Evolutionary conservation across 1,140 invertebrate genomes (phyloP), one percentile per base, ranked within the genome.

Genomic region (Oscheius sp.): DNA sequence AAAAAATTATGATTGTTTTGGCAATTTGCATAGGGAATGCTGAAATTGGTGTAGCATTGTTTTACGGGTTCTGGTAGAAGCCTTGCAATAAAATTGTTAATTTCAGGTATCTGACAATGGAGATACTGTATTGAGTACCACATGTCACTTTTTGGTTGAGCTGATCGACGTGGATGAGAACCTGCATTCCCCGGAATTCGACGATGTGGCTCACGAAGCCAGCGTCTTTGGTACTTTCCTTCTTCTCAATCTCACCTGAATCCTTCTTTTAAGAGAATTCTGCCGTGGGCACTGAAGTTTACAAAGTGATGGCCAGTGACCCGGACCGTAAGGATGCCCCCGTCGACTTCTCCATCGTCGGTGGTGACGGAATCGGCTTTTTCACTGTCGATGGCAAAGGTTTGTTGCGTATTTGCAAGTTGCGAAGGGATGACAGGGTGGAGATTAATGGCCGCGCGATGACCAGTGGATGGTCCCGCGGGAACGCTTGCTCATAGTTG

Each of bases 161-260:
- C 89, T 97, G 28, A 89, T 92, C 49, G 93, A 97, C 86, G 93
- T 97, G 13, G 93, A 96, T 83, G 93, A 96, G 85, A 95, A 95
- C 85, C 85, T 90, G 2, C 89, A 91, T 81, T 86, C 92, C 29
- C 95, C 95, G 0, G 85, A 89, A 42, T 97, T 97, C 84, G 88
- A 89, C 28, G 92, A 93, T 84, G 91, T 91, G 79, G 90, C 93
- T 35, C 86, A 90, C 4, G 86, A 88, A 31, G 90, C 90, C 35
- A 88, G 86, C 74, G 75, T 82, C 7, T 85, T 82, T 49, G 75
- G 68, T 62, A 73, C 13, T 36, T 1, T 2, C 23, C 20, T 7
- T 74, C 2, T n/a, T 26, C 18, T 4, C 34, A 15, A 18, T 15
- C n/a, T 4, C 7, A 15, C 7, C 7, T 15, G 29, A 64, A n/a